Evolutionary conservation across 2,113 vertebrate genomes (phyloP), one percentile per base, ranked within the genome.

Genomic region (Elaphurus davidianus): DNA sequence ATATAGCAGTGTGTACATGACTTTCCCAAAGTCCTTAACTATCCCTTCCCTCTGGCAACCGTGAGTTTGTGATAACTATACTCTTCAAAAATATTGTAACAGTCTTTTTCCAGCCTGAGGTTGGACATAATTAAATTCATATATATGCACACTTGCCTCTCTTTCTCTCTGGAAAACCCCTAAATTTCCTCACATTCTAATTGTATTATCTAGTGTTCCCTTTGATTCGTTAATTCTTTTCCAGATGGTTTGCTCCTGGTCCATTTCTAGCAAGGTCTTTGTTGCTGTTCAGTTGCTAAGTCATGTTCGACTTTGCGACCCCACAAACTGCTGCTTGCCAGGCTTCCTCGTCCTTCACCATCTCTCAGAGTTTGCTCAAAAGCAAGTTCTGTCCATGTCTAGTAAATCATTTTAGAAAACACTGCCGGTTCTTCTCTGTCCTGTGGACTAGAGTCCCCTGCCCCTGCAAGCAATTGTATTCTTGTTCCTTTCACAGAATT

Each of bases 171-270:
- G 50, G 47, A 64, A 95, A 90, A 62, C 27, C 71, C 76, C 54
- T 81, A 2, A 9, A 0, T 81, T 79, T 92, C 64, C 93, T 92
- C 62, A 28, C n/a, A 30, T 50, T 88, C 86, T 96, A 96, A 97
- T 79, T 98, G 78, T 94, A 83, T 96, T 91, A 91, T 88, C 93
- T 96, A 96, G 91, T 81, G 71, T 93, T 96, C 81, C 88, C 82
- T 91, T 96, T 96, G 96, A 76, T 71, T 92, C 93, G 79, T 98
- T 98, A 98, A 96, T 84, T 97, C 59, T 91, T 96, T 96, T 93
- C 91, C 96, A 96, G 89, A 91, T 95, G 91, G 97, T 82, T 78
- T 93, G 95, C 84, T 87, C 79, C 94, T 92, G 71, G 94, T 90
- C 27, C 83, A 76, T 82, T 97, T 96, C 92, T 92, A 94, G 97